Evolutionary conservation across 1,140 invertebrate genomes (phyloP).

Genomic region (Leptoteleia sp.): DNA sequence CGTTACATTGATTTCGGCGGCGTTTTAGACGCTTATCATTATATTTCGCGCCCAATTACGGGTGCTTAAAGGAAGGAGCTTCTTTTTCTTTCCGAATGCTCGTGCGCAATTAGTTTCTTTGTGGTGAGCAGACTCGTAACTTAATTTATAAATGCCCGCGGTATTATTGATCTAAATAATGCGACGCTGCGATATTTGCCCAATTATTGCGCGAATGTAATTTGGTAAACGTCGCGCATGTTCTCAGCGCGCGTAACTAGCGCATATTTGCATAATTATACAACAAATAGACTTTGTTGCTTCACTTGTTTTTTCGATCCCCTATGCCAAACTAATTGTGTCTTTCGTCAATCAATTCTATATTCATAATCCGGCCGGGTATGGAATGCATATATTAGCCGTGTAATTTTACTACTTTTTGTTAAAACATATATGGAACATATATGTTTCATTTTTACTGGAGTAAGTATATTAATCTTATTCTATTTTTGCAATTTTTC

Average conservation of each 20-base stretch:
- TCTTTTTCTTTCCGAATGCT: no score
- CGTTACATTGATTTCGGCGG: no score
- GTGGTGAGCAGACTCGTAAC: conserved; percentile 14
- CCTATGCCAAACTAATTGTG: no score
- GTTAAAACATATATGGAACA: no score
- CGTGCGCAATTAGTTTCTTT: conserved; percentile 41
- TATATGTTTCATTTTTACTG: no score
- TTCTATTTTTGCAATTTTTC: no score
- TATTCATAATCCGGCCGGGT: no score
- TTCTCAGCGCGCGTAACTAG: conserved; percentile 38
- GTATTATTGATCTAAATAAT: conserved; percentile 55
- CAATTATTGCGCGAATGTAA: conserved; percentile 60
- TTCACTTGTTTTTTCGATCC: no score
- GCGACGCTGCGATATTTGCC: conserved; percentile 54
- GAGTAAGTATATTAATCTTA: no score
- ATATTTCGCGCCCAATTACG: conserved; percentile 39
- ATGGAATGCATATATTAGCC: no score
- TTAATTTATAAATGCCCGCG: conserved; percentile 28
- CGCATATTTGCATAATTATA: conserved; percentile 52
- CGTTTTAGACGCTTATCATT: conserved; percentile 34
- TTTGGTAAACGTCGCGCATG: conserved; percentile 23
- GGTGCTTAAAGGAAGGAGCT: conserved; percentile 26
- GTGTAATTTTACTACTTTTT: no score
- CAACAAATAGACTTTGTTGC: conserved; percentile 42
- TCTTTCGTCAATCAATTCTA: conserved; percentile 21